phyloP scores from a whole-genome alignment of 1,140 invertebrate species.

The Mya arenaria region DNA sequence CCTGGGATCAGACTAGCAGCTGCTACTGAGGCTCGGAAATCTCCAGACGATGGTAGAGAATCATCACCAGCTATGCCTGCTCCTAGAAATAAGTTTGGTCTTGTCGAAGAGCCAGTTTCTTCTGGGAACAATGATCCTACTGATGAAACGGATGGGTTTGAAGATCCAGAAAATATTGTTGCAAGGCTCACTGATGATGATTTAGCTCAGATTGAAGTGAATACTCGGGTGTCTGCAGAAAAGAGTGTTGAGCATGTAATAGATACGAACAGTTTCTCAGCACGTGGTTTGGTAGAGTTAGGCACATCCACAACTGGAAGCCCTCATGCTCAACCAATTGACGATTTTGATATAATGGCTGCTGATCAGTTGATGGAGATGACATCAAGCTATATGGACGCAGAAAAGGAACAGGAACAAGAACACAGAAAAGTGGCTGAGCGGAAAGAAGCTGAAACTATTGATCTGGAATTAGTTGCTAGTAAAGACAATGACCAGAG shows the following conservation, averaged over 20 bases:
- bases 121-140: not conserved
- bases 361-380: constrained; percentile 30
- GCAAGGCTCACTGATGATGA: not conserved
- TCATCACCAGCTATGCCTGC: constrained; percentile 32
- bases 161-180: not conserved
- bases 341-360: constrained; percentile 38
- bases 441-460: not conserved
- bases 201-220: not conserved
- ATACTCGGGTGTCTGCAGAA: no score
- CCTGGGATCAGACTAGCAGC: not conserved
- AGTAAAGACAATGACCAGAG: not conserved
- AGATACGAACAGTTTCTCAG: no score
- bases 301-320: no score
- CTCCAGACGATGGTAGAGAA: not conserved
- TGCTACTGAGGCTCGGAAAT: not conserved
- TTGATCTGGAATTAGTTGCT: not conserved
- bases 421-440: not conserved
- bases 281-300: no score
- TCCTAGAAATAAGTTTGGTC: constrained; percentile 21
- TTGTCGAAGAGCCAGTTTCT: not conserved
- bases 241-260: no score
- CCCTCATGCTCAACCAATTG: no score
- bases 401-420: constrained; percentile 16
- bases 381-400: constrained; percentile 37
- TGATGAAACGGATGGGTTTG: not conserved